These are phyloP conservation scores for Zingel zingel DNA, from an alignment of 2,113 vertebrate genomes.

Conservation along the genomic window DNA sequence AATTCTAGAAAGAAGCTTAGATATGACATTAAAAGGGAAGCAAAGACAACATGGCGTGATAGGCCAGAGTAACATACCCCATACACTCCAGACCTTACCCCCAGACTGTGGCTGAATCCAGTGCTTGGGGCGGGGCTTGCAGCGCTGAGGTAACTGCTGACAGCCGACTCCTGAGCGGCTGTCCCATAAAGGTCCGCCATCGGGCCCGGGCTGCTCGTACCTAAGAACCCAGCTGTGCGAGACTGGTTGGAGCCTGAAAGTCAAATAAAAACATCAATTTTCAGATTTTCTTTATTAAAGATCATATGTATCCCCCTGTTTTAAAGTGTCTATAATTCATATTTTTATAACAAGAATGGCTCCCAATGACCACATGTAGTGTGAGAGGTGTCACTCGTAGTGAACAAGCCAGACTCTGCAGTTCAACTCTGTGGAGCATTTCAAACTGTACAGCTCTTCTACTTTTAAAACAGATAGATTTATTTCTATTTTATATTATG, in stretches of 20 bases:
- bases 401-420: background rate
- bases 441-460: no score
- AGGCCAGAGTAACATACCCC: background rate
- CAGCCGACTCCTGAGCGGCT: slow-evolving; percentile 95
- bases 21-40: background rate
- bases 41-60: background rate
- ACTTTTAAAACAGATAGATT: no score
- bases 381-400: background rate
- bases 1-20: background rate
- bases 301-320: background rate
- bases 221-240: slow-evolving; percentile 96
- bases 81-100: slow-evolving; percentile 84
- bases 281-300: background rate
- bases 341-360: background rate
- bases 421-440: background rate
- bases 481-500: background rate
- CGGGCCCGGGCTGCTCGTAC: slow-evolving; percentile 97
- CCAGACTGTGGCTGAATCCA: slow-evolving; percentile 97
- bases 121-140: slow-evolving; percentile 97
- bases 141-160: slow-evolving; percentile 99
- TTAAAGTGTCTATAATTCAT: background rate
- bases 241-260: slow-evolving; percentile 92
- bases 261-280: background rate
- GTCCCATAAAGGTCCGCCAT: slow-evolving; percentile 98
- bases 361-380: background rate